Percentiles rank a stretch among this genome's conserved stretches.
These are phyloP conservation scores for Lipophrys pholis DNA, from an alignment of 2,113 vertebrate species.

Conservation along the genomic window DNA sequence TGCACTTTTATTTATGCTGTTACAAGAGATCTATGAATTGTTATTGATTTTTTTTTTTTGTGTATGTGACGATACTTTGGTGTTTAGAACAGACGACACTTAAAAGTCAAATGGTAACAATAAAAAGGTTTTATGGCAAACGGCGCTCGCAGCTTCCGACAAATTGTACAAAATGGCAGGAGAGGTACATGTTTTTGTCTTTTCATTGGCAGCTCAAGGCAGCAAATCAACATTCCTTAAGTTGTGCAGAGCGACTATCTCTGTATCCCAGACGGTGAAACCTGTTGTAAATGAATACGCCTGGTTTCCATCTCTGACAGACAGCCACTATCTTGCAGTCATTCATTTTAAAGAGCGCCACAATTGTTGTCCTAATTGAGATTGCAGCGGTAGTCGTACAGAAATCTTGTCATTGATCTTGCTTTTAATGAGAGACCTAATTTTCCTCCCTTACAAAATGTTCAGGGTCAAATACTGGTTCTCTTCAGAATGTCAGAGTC, in stretches of 20 bases:
- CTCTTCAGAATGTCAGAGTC: conserved; percentile 58
- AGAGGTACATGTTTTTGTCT: conserved; percentile 29
- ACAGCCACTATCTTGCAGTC: conserved; percentile 30
- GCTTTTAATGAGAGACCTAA: conserved; percentile 79
- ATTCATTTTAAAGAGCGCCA: conserved; percentile 67
- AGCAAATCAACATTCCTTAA: conserved; percentile 30
- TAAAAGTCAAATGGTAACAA: conserved; percentile 21
- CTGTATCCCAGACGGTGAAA: not conserved
- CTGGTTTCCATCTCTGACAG: conserved; percentile 42
- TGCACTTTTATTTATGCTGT: conserved; percentile 44
- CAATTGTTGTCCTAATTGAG: conserved; percentile 72
- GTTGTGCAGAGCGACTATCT: conserved; percentile 13
- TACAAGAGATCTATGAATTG: conserved; percentile 24
- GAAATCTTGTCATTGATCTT: conserved; percentile 75
- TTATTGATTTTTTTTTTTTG: conserved; percentile 31
- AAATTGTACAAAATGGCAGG: conserved; percentile 32
- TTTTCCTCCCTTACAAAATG: conserved; percentile 71
- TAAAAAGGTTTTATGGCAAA: conserved; percentile 25
- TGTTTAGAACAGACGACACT: conserved; percentile 14
- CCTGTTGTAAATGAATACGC: conserved; percentile 26
- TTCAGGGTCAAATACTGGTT: conserved; percentile 67
- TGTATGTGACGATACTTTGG: not conserved
- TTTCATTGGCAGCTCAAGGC: conserved; percentile 43
- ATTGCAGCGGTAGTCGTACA: conserved; percentile 34
- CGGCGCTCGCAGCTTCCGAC: not conserved